These are phyloP conservation scores for Drosophila carrolli DNA, from an alignment of 1,140 invertebrate species.

Conservation along the genomic window DNA sequence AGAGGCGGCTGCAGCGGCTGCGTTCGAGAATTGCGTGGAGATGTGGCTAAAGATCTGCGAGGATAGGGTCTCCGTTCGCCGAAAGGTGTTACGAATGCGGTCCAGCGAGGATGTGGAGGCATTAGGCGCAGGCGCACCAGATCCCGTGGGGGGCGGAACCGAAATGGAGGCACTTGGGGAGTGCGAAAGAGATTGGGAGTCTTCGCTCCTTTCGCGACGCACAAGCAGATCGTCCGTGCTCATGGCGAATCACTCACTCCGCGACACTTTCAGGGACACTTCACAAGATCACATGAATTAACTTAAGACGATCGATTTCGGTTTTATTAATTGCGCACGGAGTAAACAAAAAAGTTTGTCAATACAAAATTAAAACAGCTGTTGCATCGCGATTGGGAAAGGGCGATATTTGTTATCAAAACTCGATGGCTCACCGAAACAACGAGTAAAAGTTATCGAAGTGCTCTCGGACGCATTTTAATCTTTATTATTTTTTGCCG, in stretches of 20 bases:
- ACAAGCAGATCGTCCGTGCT: slow-evolving; percentile 74
- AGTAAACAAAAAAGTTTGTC: slow-evolving; percentile 65
- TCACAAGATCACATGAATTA: slow-evolving; percentile 13
- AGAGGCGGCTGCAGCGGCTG: slow-evolving; percentile 66
- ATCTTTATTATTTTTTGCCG: too few relatives aligned
- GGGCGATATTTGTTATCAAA: neutral
- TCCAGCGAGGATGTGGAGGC: slow-evolving; percentile 66
- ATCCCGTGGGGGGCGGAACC: slow-evolving; percentile 32
- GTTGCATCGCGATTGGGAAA: slow-evolving; percentile 41
- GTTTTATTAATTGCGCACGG: slow-evolving; percentile 18
- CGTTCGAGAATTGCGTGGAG: slow-evolving; percentile 75
- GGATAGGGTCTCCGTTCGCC: slow-evolving; percentile 75
- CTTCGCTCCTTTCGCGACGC: slow-evolving; percentile 72
- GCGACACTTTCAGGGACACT: slow-evolving; percentile 1
- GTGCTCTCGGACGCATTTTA: too few relatives aligned
- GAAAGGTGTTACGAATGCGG: slow-evolving; percentile 77
- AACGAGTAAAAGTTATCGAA: neutral
- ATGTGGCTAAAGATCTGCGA: slow-evolving; percentile 75
- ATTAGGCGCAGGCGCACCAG: slow-evolving; percentile 35
- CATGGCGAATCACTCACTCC: slow-evolving; percentile 45
- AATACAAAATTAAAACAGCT: slow-evolving; percentile 61
- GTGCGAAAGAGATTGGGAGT: slow-evolving; percentile 48
- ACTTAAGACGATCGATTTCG: neutral
- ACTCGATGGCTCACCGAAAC: neutral
- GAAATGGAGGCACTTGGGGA: slow-evolving; percentile 27